Conservation (phyloP, 2,113 vertebrate species). For the Phylloscopus trochiloides region DNA sequence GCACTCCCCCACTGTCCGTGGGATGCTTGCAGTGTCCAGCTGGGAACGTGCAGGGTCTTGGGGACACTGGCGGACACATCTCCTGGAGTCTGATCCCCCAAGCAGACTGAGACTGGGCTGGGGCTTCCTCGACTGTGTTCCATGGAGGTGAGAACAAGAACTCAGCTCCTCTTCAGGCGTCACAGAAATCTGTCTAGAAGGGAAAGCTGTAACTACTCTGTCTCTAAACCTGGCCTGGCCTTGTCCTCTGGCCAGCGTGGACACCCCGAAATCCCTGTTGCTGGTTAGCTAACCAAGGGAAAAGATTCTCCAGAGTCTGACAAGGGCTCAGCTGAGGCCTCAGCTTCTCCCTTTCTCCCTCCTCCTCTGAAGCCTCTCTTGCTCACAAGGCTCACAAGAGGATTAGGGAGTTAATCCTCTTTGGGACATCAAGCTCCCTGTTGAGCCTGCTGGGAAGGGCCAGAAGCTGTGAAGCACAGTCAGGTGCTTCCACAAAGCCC, state of each 20-base stretch:
- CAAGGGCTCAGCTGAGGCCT: not conserved
- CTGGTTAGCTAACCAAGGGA: not conserved
- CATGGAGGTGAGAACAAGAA: not conserved
- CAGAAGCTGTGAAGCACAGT: not conserved
- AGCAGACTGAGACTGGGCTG: accelerated
- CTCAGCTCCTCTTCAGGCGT: not conserved
- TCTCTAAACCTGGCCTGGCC: not conserved
- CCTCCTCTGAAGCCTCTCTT: not conserved
- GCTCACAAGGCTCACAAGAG: not conserved
- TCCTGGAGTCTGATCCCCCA: not conserved
- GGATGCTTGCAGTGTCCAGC: not conserved
- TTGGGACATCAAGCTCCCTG: not conserved
- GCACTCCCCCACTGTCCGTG: not conserved
- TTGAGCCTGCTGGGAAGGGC: not conserved
- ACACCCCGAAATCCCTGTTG: accelerated
- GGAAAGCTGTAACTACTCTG: not conserved
- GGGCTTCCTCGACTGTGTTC: not conserved
- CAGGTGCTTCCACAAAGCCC: not conserved
- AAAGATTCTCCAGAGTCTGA: not conserved
- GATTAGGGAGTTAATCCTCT: conserved; percentile 23
- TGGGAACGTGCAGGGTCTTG: not conserved
- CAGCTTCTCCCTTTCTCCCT: not conserved
- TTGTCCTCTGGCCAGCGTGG: not conserved
- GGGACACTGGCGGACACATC: not conserved
- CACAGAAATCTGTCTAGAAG: not conserved